Base-by-base conservation (phyloP, 2,888 invertebrate species). In the Drosophila nr. medialis region DNA sequence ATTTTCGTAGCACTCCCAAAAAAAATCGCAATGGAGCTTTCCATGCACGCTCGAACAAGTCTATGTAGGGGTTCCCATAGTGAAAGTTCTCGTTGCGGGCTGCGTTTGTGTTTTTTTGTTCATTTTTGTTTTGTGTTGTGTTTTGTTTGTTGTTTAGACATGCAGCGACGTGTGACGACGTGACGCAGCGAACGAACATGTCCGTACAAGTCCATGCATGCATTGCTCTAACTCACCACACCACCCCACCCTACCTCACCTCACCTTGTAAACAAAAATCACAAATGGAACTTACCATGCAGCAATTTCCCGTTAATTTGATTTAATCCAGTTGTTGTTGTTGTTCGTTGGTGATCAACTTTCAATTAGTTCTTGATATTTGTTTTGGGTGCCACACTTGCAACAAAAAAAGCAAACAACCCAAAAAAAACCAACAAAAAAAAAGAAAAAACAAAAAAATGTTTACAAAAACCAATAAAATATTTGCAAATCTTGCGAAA, bases 161-260 rank as follows among this genome's bases (percentile, higher is more conserved):
- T 72, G 68, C 68, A 60, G 48, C 75, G 75, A 67, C 68, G 60
- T 65, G 66, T 60, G 60, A 53, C 67, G 68, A 67, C 67, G 72
- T 60, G 68, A 72, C 72, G 50, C 54, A 50, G 58, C 40, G 24
- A 29, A 4, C 50, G 50, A 72, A 24, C 61, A 65, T 65, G 74
- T 55, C 49, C 74, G 48, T 40, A 34, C 72, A 61, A 66, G 60
- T 60, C 59, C 40, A 51, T 70, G 45, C 54, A 55, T 32, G 71
- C 61, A 54, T 56, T 70, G 69, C 69, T 65, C 56, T 54, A 68
- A 34, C 32, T 38, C 34, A 15, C 34, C 32, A 24, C 15, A 24
- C 15, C 53, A 34, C 32, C 18, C 42, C n/a, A 27, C 5, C 24
- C 1, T n/a, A n/a, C 27, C 24, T 30, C 1, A 34, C 30, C 45